Base-by-base conservation (phyloP, 2,113 vertebrate species). In the Hemiprocne comata region DNA sequence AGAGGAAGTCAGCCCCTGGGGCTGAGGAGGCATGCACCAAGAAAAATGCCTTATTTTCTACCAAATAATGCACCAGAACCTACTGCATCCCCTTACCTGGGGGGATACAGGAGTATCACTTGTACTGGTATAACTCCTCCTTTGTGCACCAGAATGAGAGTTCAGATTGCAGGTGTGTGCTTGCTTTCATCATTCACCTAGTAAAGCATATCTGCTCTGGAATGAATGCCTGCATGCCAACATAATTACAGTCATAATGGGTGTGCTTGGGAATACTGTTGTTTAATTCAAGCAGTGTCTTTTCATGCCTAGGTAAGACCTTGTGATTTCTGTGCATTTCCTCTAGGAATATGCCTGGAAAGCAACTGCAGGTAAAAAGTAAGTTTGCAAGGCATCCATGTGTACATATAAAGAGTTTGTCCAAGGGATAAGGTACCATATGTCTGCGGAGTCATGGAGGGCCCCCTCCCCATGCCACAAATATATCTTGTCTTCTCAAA, bases 71-170 rank as follows among this genome's bases (percentile, higher is more conserved):
- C 19, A 38, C 13, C 28, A 65, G 11, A 85, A 50, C 11, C 9
- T 17, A 24, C 11, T 20, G 13, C 11, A 64, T 38, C 0, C 0
- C 20, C 19, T 64, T 58, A 16, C 16, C 26, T 38, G 9, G 6
- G 3, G 5, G 3, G 9, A 9, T 28, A n/a, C 9, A 85, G 38
- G 23, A 14, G 3, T 29, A 61, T 36, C 25, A 75, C 34, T 50
- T 74, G 5, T 44, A 26, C 14, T 12, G 20, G 40, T 31, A 7
- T 28, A 74, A 65, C 17, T 42, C 34, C 10, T 61, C 60, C 28
- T 40, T 29, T n/a, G 33, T 60, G 28, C 34, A 42, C 28, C n/a
- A 75, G 57, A 70, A 58, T 10, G 40, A 9, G 40, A 80, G 28
- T 66, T 81, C 58, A 60, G 64, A n/a, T 20, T 55, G 64, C 31